These are phyloP conservation scores for Lucilia sericata DNA, from an alignment of 1,140 invertebrate species.

Conservation along the genomic window DNA sequence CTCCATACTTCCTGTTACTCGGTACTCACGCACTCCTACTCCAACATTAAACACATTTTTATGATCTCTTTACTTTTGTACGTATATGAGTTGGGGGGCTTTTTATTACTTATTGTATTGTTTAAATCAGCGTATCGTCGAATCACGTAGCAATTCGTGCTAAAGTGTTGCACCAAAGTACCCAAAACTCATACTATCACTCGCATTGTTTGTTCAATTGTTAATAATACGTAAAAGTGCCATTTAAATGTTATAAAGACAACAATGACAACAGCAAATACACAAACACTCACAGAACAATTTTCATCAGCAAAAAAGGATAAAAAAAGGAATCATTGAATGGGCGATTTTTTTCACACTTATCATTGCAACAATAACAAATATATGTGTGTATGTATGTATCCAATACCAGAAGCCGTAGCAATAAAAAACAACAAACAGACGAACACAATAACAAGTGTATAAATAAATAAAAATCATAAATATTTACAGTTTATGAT, in stretches of 20 bases:
- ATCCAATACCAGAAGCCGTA: background rate
- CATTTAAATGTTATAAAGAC: background rate
- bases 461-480: constrained; percentile 3
- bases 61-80: no score
- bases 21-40: no score
- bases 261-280: background rate
- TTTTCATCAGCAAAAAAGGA: background rate
- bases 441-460: background rate
- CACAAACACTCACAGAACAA: background rate
- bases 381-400: no score
- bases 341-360: background rate
- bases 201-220: constrained; percentile 9
- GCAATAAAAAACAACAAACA: background rate
- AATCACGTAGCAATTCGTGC: constrained; percentile 4
- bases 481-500: constrained; percentile 9
- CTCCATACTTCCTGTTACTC: background rate
- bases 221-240: background rate
- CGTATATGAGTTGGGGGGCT: no score
- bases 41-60: no score
- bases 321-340: no score
- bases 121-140: background rate
- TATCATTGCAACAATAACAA: background rate
- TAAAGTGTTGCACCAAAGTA: background rate
- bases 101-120: background rate
- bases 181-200: background rate